Evolutionary conservation across 2,888 invertebrate species (phyloP), one percentile per base, ranked within the genome.

Genomic region (Palloptera scutellata): DNA sequence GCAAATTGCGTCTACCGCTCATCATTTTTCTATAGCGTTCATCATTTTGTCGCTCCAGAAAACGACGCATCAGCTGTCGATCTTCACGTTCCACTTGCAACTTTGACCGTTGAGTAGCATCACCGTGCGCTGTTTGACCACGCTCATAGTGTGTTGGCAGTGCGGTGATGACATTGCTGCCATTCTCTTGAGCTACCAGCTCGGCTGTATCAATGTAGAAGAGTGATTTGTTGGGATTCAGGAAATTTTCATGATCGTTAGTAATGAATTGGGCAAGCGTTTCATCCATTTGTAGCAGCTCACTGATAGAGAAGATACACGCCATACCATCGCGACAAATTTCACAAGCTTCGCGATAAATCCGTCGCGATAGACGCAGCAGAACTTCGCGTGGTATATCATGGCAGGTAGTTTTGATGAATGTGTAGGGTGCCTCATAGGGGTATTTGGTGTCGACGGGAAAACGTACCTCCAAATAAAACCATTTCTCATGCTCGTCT

Each of bases 401-500:
- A 69, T 88, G 88, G 57, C 87, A 87, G 71, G 87, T 87, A 0
- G 90, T 87, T 84, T 89, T 91, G 52, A 92, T 84, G 77, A 91
- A 92, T 70, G 93, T 86, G 68, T 90, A 85, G 0, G 93, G 93
- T 0, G 91, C 87, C 83, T 93, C 91, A 77, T 88, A 90, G 0
- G 94, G 94, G 83, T 94, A 94, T 60, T 87, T 87, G 63, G 89
- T 89, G 77, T 89, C 88, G 73, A 88, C 86, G 0, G 91, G 89
- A 85, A 94, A 93, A 73, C 93, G 86, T 75, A 94, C 87, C 87
- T 94, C 94, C 76, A 94, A 85, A 78, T 90, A 87, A 85, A 92
- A 88, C 76, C 83, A 81, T 81, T 86, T 88, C 71, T 74, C 84
- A 73, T 82, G 79, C 11, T 80, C 86, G 73, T 84, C 81, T 30